Evolutionary conservation across 2,797 vertebrate genomes (phyloP).

Genomic region (Fistularia tabacaria): DNA sequence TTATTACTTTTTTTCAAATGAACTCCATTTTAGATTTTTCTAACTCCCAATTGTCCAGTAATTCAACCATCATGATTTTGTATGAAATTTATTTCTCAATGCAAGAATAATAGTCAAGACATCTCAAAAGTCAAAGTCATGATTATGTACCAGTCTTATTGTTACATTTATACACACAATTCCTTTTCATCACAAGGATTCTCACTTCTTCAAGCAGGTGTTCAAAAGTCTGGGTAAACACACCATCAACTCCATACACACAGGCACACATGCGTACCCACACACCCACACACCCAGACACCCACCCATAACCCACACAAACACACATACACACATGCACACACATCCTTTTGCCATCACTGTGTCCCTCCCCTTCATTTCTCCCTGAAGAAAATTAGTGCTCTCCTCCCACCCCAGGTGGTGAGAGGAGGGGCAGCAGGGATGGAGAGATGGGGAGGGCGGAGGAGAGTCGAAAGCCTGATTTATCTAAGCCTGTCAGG

Average conservation of each 20-base stretch:
- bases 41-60: no score
- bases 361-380: constrained; percentile 60
- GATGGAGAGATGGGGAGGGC: constrained; percentile 74
- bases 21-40: no score
- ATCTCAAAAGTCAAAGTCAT: constrained; percentile 1
- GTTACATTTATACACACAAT: constrained; percentile 23
- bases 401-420: constrained; percentile 83
- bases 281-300: constrained; percentile 11
- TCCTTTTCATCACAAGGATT: constrained; percentile 48
- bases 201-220: constrained; percentile 53
- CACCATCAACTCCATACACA: constrained; percentile 17
- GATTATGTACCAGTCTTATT: constrained; percentile 12
- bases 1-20: no score
- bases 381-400: constrained; percentile 78
- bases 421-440: constrained; percentile 67
- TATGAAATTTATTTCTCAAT: background rate
- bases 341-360: constrained; percentile 40
- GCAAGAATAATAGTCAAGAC: constrained; percentile 1
- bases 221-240: constrained; percentile 52
- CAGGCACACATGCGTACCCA: constrained; percentile 17
- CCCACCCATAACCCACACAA: no score
- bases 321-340: constrained; percentile 11
- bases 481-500: constrained; percentile 90
- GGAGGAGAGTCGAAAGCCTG: constrained; percentile 76
- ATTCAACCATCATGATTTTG: no score